Base-by-base conservation (phyloP, 2,888 invertebrate genomes). In the Junonia oenone region DNA sequence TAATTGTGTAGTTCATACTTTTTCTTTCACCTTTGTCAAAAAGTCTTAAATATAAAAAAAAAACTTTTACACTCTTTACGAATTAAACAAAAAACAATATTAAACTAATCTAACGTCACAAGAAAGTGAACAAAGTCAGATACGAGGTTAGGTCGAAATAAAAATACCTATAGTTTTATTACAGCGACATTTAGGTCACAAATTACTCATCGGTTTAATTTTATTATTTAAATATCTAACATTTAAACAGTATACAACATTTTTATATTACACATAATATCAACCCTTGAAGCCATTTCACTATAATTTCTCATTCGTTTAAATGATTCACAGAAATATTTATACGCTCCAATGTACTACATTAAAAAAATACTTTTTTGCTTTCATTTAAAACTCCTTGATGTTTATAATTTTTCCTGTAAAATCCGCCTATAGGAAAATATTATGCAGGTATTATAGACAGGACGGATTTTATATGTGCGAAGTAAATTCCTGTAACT, bases 161-260 rank as follows among this genome's bases (percentile, higher is more conserved):
- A 40, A 43, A 40, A 31, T 45, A n/a, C n/a, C n/a, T n/a, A 27
- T 2, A 50, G n/a, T 48, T 55, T 60, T 57, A 55, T 52, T 57
- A 29, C 43, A 13, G 14, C 37, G 19, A 45, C 58, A 51, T 54
- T 27, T 56, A 43, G 37, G 22, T 53, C 50, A 55, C 46, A 50
- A 33, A 35, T 50, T 33, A 26, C 13, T 51, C 45, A 27, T 43
- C 29, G 46, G 33, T 53, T 31, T 47, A 47, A 55, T 45, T 51
- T 45, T 48, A 51, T 35, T 56, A 35, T 38, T 26, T 29, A 58
- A 48, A 54, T 33, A 19, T 45, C 17, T 19, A 17, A 17, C 31
- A 46, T 35, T 38, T 56, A 56, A 47, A 51, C 31, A 13, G 33
- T 45, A 38, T 35, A 45, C 1, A 45, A 27, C 6, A 40, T 33